A percentile compares a stretch with the other conserved stretches of the same genome.
Evolutionary conservation across 2,797 vertebrate genomes (phyloP).

Genomic region (Buceros bicornis): DNA sequence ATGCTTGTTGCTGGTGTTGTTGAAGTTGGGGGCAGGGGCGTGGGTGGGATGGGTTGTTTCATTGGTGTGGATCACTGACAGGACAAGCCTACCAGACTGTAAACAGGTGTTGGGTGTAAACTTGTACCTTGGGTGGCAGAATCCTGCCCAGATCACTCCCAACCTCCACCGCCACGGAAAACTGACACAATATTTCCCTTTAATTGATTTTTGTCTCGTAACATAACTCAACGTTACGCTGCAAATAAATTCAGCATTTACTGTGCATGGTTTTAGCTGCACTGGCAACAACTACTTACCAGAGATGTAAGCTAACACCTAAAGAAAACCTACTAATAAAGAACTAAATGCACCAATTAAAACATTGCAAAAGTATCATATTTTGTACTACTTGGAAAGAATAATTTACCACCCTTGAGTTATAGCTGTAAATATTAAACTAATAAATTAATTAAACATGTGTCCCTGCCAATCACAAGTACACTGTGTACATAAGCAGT

Average conservation of each 20-base stretch:
- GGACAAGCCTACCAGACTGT: background rate
- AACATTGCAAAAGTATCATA: background rate
- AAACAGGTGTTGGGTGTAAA: background rate
- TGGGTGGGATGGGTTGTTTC: background rate
- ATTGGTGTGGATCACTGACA: background rate
- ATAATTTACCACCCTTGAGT: background rate
- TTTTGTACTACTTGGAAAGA: background rate
- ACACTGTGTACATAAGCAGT: background rate
- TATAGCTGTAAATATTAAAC: background rate
- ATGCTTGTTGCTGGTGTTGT: rapidly evolving
- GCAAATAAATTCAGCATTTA: background rate
- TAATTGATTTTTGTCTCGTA: background rate
- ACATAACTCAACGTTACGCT: background rate
- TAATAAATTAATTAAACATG: background rate
- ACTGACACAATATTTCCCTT: background rate
- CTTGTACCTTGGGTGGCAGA: background rate
- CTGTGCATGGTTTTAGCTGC: background rate
- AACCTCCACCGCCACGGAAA: background rate
- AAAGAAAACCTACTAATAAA: background rate
- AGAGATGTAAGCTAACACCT: background rate
- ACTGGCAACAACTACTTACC: background rate
- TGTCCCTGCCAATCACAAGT: background rate
- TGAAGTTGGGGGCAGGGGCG: background rate
- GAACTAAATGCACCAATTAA: background rate
- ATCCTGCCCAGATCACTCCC: background rate